These are phyloP conservation scores for Hybos culiciformis DNA, from an alignment of 2,888 invertebrate species.

Conservation along the genomic window DNA sequence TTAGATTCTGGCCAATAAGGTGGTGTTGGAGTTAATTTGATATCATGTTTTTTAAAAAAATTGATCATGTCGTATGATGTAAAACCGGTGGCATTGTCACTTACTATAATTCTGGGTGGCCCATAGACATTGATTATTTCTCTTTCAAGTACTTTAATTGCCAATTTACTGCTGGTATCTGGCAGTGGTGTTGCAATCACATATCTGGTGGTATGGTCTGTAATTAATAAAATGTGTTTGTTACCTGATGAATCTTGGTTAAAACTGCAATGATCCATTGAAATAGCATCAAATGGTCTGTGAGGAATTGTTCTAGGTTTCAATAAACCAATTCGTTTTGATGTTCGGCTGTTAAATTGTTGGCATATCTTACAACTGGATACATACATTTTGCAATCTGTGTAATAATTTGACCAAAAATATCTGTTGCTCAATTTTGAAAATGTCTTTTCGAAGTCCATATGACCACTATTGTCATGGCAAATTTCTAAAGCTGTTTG, in stretches of 20 bases:
- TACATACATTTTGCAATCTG: constrained; percentile 4
- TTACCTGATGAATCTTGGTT: not conserved
- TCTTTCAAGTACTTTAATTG: not conserved
- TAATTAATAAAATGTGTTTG: constrained; percentile 1
- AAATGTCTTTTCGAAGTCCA: constrained; percentile 7
- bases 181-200: constrained; percentile 1
- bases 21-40: not conserved
- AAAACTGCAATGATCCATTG: constrained; percentile 6
- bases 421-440: constrained; percentile 4
- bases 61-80: constrained; percentile 3
- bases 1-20: constrained; percentile 6
- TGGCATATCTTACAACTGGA: constrained; percentile 2
- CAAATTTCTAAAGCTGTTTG: no score
- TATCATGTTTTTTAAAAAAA: no score
- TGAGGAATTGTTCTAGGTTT: constrained; percentile 4
- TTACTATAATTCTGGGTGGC: constrained; percentile 2
- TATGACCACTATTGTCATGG: no score
- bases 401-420: constrained; percentile 2
- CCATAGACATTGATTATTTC: not conserved
- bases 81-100: constrained; percentile 4
- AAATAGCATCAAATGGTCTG: constrained; percentile 8
- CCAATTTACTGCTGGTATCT: no score
- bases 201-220: constrained; percentile 6
- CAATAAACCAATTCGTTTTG: constrained; percentile 1
- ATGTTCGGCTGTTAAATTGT: constrained; percentile 3